Base-by-base conservation (phyloP, 2,113 vertebrate genomes). In the Cochlearius cochlearius region DNA sequence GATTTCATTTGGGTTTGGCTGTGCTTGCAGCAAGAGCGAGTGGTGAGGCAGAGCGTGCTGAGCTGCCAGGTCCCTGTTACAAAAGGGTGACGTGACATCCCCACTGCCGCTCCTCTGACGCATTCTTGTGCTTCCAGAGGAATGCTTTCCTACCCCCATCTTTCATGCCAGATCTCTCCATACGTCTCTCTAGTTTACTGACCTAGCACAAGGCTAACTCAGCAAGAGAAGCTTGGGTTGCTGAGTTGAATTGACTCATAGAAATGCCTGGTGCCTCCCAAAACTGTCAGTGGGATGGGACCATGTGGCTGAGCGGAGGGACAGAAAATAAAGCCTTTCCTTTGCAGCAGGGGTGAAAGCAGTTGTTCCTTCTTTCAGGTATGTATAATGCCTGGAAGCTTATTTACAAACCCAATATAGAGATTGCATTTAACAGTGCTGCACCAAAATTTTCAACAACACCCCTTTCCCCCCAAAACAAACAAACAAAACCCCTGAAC, bases 371-470 rank as follows among this genome's bases (percentile, higher is more conserved):
- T 38, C 58, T 64, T 86, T 72, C 26, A 9, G 47, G 32, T 4
- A 8, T 2, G 2, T 8, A 5, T n/a, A 27, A 60, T 1, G 2
- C 38, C n/a, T 47, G 47, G 25, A 23, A 67, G 5, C 3, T 76
- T 36, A 30, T 86, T 93, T 41, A 68, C 52, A 63, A 63, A 19
- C 10, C 3, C 15, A 25, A 12, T 25, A 6, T 2, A 34, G 60
- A 59, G 10, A 39, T 53, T 36, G 16, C 11, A 25, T 38, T 18
- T 38, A 39, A 68, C 30, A 34, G 15, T 2, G 5, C 7, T 30
- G 10, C 7, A 4, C 18, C n/a, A 45, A 38, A 34, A 32, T 11
- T 59, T 50, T 36, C 29, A 64, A 4, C 4, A 5, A 5, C 22
- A 15, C 5, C 3, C 21, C n/a, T 2, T 5, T 18, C 7, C 5